Evolutionary conservation across 2,113 vertebrate species (phyloP).

Genomic region (Synchiropus splendidus): DNA sequence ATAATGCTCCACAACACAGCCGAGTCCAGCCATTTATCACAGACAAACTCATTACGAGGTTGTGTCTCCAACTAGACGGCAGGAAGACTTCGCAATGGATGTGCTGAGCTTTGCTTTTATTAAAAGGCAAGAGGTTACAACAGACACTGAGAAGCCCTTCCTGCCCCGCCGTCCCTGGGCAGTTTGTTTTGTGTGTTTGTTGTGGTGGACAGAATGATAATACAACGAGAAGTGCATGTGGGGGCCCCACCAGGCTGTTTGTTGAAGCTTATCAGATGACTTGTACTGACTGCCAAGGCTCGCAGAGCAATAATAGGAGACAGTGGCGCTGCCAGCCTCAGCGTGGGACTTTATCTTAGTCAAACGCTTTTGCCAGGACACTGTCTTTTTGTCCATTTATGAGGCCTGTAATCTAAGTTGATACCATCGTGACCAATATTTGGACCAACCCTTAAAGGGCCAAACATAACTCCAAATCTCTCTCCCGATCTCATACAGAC

Average conservation of each 20-base stretch:
- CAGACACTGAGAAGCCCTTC: not conserved
- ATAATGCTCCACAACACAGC: conserved; percentile 12
- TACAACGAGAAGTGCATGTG: conserved; percentile 8
- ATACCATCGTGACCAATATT: too few species aligned
- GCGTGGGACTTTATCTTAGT: too few species aligned
- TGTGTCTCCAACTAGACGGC: conserved; percentile 35
- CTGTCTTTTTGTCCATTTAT: too few species aligned
- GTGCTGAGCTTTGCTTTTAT: conserved; percentile 29
- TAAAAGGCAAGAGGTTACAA: conserved; percentile 26
- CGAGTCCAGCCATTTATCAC: conserved; percentile 46
- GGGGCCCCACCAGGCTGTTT: conserved; percentile 1
- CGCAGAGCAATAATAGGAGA: too few species aligned
- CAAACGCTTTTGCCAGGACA: too few species aligned
- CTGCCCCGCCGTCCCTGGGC: conserved; percentile 11
- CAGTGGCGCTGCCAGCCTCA: too few species aligned
- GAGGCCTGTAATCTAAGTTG: too few species aligned
- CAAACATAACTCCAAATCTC: too few species aligned
- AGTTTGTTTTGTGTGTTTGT: conserved; percentile 17
- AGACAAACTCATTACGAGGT: conserved; percentile 8
- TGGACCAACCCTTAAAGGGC: too few species aligned
- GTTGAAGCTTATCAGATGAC: conserved; percentile 15
- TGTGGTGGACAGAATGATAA: conserved; percentile 26
- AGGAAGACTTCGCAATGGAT: conserved; percentile 20
- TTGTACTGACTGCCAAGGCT: conserved; percentile 11
- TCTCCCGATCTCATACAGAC: too few species aligned